Base-by-base conservation (phyloP, 2,113 vertebrate genomes). In the Cyprinodon brontotheroides region DNA sequence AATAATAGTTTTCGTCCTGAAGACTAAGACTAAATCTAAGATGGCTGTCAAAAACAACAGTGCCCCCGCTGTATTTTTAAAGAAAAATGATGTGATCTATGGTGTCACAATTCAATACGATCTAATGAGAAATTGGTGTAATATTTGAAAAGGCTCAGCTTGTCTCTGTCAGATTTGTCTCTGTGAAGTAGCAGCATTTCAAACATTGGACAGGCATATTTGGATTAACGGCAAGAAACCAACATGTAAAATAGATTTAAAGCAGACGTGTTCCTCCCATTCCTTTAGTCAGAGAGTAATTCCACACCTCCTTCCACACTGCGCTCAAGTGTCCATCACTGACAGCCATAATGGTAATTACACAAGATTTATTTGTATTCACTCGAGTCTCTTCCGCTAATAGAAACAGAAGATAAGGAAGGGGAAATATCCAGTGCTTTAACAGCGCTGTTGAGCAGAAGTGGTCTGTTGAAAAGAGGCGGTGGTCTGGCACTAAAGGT, bases 331-430 rank as follows among this genome's bases (percentile, higher is more conserved):
- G n/a, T 40, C 63, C 38, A 87, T 87, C 79, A 79, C 78, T 70
- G 72, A 68, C 67, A 85, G 78, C 79, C 70, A 87, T 84, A 87
- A 87, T 82, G 74, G 84, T 89, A 91, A 89, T 91, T 90, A 86
- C 70, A 86, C 68, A 74, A 87, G 72, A 88, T 84, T 87, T 85
- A 84, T 70, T 74, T 76, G 79, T 80, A 82, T 90, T 90, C 79
- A 77, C 75, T 86, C 70, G 77, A 70, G 64, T 85, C 66, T 82
- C 72, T 73, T 82, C 71, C 29, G 47, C 72, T 63, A 75, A 40
- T 69, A 75, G 79, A 75, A 79, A 72, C 53, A 60, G 70, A 72
- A 59, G 70, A 47, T 75, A 81, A 43, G 20, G 41, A n/a, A 68
- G 12, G 11, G 12, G 40, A 67, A 77, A 59, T 69, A 75, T 65